These are phyloP conservation scores for Eupithecia pulchellata DNA, from an alignment of 2,888 invertebrate genomes.

Conservation along the genomic window DNA sequence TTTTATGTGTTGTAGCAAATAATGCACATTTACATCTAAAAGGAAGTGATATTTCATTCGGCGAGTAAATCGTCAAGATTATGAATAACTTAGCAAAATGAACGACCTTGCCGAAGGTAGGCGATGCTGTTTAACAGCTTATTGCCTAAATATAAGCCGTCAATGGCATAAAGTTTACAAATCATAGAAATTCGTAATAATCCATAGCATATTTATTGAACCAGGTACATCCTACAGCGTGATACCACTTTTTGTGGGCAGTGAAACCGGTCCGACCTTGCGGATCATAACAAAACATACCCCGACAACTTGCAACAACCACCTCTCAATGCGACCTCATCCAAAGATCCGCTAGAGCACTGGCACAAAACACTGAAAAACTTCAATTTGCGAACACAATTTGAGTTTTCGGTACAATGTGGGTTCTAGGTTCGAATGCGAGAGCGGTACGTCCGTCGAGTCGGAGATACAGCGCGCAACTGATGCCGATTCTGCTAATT, in stretches of 20 bases:
- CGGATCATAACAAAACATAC: conserved; percentile 48
- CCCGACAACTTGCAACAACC: conserved; percentile 40
- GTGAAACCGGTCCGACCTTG: conserved; percentile 61
- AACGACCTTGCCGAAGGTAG: not conserved
- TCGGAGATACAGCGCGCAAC: conserved; percentile 44
- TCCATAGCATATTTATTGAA: conserved; percentile 5
- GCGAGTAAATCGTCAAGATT: not conserved
- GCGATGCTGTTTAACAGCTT: not conserved
- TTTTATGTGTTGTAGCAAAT: not conserved
- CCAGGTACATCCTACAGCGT: conserved; percentile 33
- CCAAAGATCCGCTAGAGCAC: conserved; percentile 35
- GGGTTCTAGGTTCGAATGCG: conserved; percentile 34
- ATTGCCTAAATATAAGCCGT: not conserved
- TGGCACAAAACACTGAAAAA: conserved; percentile 35
- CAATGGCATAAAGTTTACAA: not conserved
- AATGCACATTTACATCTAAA: not conserved
- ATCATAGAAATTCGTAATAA: not conserved
- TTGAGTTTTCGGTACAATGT: conserved; percentile 46
- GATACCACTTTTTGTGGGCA: conserved; percentile 36
- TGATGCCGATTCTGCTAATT: conserved; percentile 39
- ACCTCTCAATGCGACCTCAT: conserved; percentile 39
- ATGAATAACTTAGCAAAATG: not conserved
- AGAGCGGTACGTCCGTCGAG: conserved; percentile 46
- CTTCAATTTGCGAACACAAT: conserved; percentile 38
- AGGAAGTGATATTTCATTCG: not conserved